These are phyloP conservation scores for Phalacrocorax pelagicus DNA, from an alignment of 2,113 vertebrate species.

Conservation along the genomic window DNA sequence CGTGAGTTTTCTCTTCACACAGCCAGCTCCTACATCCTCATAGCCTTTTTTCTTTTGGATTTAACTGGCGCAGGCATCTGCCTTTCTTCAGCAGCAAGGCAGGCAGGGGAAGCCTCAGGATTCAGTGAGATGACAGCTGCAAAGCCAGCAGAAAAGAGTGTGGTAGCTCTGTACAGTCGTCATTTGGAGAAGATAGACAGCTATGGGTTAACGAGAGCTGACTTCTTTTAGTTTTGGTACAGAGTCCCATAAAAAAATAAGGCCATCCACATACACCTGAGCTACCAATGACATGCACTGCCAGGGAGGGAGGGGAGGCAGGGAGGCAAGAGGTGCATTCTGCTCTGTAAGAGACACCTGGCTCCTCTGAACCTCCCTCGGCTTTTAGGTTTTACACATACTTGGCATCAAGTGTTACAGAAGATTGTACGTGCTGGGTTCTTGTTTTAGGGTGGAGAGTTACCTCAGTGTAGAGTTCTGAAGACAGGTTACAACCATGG, in stretches of 20 bases:
- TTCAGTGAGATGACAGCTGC: neutral
- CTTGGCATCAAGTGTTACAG: neutral
- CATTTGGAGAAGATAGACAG: neutral
- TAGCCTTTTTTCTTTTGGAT: neutral
- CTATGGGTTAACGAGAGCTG: neutral
- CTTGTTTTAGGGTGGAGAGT: neutral
- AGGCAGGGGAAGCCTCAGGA: neutral
- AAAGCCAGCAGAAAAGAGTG: neutral
- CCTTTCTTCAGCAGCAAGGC: neutral
- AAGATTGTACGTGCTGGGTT: neutral
- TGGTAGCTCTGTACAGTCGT: neutral
- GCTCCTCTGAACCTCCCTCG: neutral
- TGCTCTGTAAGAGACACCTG: neutral
- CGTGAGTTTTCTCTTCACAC: neutral
- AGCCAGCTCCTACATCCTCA: neutral
- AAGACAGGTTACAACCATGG: neutral
- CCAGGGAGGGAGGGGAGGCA: neutral
- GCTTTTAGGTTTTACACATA: neutral
- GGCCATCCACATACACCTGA: neutral
- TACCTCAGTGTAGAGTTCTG: neutral
- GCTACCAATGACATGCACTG: neutral
- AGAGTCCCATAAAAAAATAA: neutral
- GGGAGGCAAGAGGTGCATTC: neutral
- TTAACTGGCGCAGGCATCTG: neutral
- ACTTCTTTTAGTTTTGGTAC: neutral